Conservation (phyloP, 2,888 invertebrate genomes). For the Abscondita cerata region DNA sequence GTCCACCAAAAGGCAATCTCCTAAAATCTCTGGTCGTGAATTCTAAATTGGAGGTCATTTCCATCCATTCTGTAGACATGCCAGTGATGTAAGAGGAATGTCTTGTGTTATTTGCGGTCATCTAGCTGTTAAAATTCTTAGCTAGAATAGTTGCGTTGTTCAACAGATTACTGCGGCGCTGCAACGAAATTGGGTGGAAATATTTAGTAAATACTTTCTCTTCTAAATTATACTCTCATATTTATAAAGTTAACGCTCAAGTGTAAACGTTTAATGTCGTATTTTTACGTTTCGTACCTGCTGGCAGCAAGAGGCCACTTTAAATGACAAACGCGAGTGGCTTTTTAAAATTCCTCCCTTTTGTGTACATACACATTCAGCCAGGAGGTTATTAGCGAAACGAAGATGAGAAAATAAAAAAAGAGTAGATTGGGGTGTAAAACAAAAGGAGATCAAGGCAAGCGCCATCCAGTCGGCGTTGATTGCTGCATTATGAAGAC, state of each 20-base stretch:
- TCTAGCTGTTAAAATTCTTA: constrained; percentile 55
- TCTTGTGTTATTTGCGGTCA: constrained; percentile 49
- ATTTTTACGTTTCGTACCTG: constrained; percentile 31
- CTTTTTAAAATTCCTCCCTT: constrained; percentile 55
- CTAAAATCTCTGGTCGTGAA: constrained; percentile 10
- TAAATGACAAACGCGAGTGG: constrained; percentile 55
- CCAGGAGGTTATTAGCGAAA: constrained; percentile 53
- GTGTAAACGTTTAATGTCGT: constrained; percentile 34
- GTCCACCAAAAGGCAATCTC: background rate
- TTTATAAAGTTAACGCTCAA: constrained; percentile 11
- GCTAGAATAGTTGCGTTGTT: constrained; percentile 51
- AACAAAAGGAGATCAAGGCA: constrained; percentile 52
- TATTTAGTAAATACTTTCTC: constrained; percentile 16
- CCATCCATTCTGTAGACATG: constrained; percentile 33
- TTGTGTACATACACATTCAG: constrained; percentile 50
- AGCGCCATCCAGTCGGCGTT: constrained; percentile 51
- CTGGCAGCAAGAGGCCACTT: constrained; percentile 45
- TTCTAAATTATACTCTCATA: constrained; percentile 12
- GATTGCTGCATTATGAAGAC: constrained; percentile 54
- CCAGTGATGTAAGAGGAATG: constrained; percentile 51
- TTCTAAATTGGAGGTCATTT: constrained; percentile 31
- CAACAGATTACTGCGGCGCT: constrained; percentile 45
- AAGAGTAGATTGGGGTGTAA: constrained; percentile 51
- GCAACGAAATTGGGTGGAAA: constrained; percentile 38
- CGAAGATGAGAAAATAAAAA: constrained; percentile 52